Base-by-base conservation (phyloP, 2,797 vertebrate genomes). In the Bradypodion ventrale region DNA sequence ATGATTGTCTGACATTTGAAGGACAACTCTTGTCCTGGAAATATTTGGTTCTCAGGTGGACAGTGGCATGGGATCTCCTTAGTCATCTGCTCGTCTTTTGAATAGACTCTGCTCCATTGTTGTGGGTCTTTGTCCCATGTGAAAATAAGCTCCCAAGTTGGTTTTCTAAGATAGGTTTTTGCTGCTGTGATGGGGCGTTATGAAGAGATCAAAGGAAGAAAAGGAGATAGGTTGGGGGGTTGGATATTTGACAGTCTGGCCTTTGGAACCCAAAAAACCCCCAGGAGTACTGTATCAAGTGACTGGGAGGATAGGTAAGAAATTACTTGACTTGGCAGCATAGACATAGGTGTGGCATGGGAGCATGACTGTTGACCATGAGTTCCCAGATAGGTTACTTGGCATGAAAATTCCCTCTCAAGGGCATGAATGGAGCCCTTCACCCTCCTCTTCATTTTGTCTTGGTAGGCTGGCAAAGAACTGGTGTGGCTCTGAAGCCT, bases 391-490 rank as follows among this genome's bases (percentile, higher is more conserved):
- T 2, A 83, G 32, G 42, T 73, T 79, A 81, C 2, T 56, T 80
- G 75, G 44, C 66, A 5, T 81, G 79, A 40, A 44, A 62, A 16
- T 83, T 2, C 1, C 21, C 29, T 37, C 49, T n/a, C 7, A 32
- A 29, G 63, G 25, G 40, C 21, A 27, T 13, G 52, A 82, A 23
- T 2, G 44, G 52, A 78, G 16, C 21, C 68, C 37, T 27, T 10
- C 23, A 8, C 8, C 21, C 42, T 29, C 42, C 40, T 29, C 9
- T 42, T 16, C 1, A 15, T 25, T 29, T n/a, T 62, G 4, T 42
- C 27, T 60, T 5, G 32, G 42, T 46, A 76, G 75, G n/a, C 42
- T 40, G 82, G 80, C 80, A 85, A 88, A 66, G 85, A 87, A 83
- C 76, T 81, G 63, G 56, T 68, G 62, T 82, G 75, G 85, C 42